A percentile compares a stretch with the other conserved stretches of the same genome.
These are phyloP conservation scores for Botia kubotai DNA, from an alignment of 2,797 vertebrate species.

Conservation along the genomic window DNA sequence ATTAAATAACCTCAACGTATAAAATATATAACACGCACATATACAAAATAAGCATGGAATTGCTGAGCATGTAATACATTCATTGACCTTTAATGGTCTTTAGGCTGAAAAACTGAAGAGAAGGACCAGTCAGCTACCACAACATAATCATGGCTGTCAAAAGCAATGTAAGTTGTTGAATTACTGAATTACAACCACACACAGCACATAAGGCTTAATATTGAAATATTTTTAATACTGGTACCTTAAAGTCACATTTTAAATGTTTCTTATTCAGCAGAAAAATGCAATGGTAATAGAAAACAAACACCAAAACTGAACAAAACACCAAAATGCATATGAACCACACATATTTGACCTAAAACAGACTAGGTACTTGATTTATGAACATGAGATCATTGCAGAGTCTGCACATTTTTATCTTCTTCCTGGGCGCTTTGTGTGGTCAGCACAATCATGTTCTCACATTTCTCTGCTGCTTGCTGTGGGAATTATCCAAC, in stretches of 20 bases:
- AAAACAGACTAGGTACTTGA: not conserved
- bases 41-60: not conserved
- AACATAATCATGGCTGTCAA: not conserved
- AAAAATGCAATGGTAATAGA: not conserved
- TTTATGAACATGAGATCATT: not conserved
- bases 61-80: not conserved
- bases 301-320: no score
- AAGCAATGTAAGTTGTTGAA: not conserved
- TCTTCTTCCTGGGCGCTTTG: not conserved
- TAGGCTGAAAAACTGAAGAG: not conserved
- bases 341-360: not conserved
- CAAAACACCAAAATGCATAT: not conserved
- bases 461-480: conserved; percentile 18
- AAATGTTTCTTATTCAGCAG: not conserved
- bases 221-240: not conserved
- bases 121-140: not conserved
- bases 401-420: not conserved
- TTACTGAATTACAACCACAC: conserved; percentile 14
- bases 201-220: not conserved
- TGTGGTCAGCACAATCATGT: conserved; percentile 1
- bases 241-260: not conserved
- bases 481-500: not conserved
- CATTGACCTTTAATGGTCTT: not conserved
- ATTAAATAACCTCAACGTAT: not conserved
- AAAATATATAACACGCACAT: not conserved